Conservation (phyloP, 1,140 invertebrate species). For the Aphis gossypii region DNA sequence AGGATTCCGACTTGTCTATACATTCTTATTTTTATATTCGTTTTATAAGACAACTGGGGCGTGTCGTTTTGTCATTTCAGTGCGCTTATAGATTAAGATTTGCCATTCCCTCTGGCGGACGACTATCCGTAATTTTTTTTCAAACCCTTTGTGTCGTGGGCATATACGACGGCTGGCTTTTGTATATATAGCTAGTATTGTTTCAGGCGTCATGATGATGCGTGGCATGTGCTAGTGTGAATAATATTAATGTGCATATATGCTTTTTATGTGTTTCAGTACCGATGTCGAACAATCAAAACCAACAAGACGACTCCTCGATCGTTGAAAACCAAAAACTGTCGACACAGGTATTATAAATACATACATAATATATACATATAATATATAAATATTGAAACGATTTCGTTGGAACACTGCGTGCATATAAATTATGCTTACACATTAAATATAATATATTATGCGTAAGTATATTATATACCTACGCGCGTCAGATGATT, state of each 20-base stretch:
- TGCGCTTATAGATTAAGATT: slow-evolving; percentile 10
- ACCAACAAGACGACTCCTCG: slow-evolving; percentile 24
- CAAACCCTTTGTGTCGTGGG: background rate
- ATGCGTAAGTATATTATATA: background rate
- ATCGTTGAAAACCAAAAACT: slow-evolving; percentile 46
- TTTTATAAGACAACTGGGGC: slow-evolving; percentile 27
- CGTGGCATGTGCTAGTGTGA: background rate
- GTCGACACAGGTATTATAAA: slow-evolving; percentile 44
- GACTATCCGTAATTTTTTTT: background rate
- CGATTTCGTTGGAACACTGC: background rate
- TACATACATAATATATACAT: background rate
- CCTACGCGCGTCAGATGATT: background rate
- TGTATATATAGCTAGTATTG: background rate
- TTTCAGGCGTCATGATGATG: background rate
- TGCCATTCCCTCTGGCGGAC: background rate
- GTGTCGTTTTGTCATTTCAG: slow-evolving; percentile 26
- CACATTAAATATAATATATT: background rate
- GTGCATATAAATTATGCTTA: slow-evolving; percentile 1
- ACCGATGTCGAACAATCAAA: slow-evolving; percentile 57
- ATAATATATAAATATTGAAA: background rate
- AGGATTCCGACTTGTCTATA: background rate
- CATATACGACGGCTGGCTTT: background rate
- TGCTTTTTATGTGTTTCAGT: slow-evolving; percentile 38
- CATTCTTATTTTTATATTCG: slow-evolving; percentile 23
- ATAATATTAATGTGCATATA: background rate